Conservation (phyloP, 2,113 vertebrate species). For the Microtus richardsoni region DNA sequence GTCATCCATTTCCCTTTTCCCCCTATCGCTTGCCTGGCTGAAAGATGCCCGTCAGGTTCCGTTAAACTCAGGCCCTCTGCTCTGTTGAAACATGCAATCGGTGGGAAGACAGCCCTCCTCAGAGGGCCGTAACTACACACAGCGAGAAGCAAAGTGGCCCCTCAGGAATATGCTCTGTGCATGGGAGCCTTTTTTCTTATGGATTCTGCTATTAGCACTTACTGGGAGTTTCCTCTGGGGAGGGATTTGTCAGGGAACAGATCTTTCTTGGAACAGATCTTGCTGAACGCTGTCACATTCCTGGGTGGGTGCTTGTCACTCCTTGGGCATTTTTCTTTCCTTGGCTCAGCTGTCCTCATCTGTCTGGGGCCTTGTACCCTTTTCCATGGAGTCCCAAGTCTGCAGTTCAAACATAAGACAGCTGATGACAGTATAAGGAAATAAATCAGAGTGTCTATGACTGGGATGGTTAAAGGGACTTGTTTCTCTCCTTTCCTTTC, state of each 20-base stretch:
- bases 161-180: slow-evolving; percentile 7
- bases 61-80: slow-evolving; percentile 49
- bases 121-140: slow-evolving; percentile 40
- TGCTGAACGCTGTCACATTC: background rate
- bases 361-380: background rate
- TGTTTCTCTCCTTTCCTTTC: background rate
- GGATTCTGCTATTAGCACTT: slow-evolving; percentile 74
- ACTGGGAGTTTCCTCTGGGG: slow-evolving; percentile 53
- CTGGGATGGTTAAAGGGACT: background rate
- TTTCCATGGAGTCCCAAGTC: background rate
- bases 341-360: background rate
- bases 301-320: background rate
- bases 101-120: slow-evolving; percentile 50
- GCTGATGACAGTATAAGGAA: background rate
- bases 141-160: slow-evolving; percentile 60
- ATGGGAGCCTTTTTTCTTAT: slow-evolving; percentile 49
- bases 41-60: slow-evolving; percentile 50
- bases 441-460: background rate
- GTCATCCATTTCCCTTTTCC: background rate
- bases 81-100: slow-evolving; percentile 54
- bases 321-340: background rate
- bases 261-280: slow-evolving; percentile 53
- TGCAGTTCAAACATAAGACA: background rate
- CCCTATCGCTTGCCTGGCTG: background rate
- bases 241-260: slow-evolving; percentile 47